Base-by-base conservation (phyloP, 2,113 vertebrate genomes). In the Gambusia affinis region DNA sequence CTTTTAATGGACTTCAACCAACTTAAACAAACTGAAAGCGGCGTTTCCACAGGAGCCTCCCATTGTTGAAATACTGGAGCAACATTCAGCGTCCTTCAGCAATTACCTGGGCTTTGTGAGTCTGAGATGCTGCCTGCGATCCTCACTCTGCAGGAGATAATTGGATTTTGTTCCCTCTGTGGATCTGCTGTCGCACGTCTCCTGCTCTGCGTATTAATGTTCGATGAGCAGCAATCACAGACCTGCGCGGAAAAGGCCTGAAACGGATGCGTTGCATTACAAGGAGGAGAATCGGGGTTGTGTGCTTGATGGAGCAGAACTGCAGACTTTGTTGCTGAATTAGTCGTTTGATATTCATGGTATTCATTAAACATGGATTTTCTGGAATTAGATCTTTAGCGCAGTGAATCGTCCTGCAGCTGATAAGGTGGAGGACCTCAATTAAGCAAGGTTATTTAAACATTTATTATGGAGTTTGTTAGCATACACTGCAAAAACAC, bases 111-210 rank as follows among this genome's bases (percentile, higher is more conserved):
- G 31, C 73, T 54, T 78, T 47, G 77, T 78, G 82, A 79, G 87
- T 76, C 80, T 76, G 72, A 80, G 82, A 85, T 89, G 80, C 86
- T 80, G 35, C 71, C 68, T 60, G 64, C 60, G 89, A 87, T 88
- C 64, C 64, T 62, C 51, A 30, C 68, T 22, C 67, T 14, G 70
- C 3, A 28, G 67, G 68, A 81, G 76, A 73, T 87, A 90, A 93
- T 90, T 91, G 92, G 89, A 92, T 92, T 91, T 85, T 78, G 74
- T 87, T 79, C 85, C 80, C 71, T 86, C 88, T 83, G 83, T 87
- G 76, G 78, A 75, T 89, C 78, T 67, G 66, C 73, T 73, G 35
- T 66, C 62, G 47, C 77, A 76, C 67, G 65, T 84, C 73, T 75
- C 63, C 67, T 30, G 69, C 70, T 80, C 76, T 70, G 12, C 73